Evolutionary conservation across 2,888 invertebrate genomes (phyloP), one percentile per base, ranked within the genome.

Genomic region (Limnephilus rhombicus): DNA sequence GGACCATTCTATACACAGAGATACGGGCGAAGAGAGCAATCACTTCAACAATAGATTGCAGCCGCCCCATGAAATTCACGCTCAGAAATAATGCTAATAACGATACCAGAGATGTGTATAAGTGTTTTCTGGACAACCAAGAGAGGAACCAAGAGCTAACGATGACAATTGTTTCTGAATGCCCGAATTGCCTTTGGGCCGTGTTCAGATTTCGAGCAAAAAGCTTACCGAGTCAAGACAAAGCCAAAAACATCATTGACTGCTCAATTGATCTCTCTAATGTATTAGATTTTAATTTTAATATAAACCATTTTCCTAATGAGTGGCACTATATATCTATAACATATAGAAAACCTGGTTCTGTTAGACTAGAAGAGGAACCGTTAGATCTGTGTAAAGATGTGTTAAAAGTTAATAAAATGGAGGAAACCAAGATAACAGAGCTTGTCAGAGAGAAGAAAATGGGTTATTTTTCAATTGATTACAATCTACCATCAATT

Each of bases 291-390:
- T 83, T n/a, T 83, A 29, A 53, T 24, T 53, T 41, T n/a, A 34
- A 41, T 12, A 85, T 90, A 13, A 68, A 80, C 11, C 90, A 85
- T 29, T 85, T 53, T 41, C 18, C 49, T 7, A 34, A 53, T 24
- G 29, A 45, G n/a, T 90, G 90, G 90, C 90, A 90, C 53, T 90
- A 90, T 13, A 18, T 90, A 29, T 53, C 49, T 15, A 5, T 90
- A 49, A 85, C 11, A 3, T 90, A 90, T 37, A 85, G 83, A 5
- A 85, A 85, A 13, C 29, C 31, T 15, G 34, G 34, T 34, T 34
- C 37, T n/a, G 41, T 85, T 11, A 41, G 15, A 37, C 24, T 15
- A 11, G 41, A 34, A 41, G 85, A 34, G 12, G 31, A n/a, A 37
- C 15, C 31, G 12, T 12, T 85, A 2, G 3, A n/a, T 1, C 18